Conservation (phyloP, 2,113 vertebrate genomes). For the Ictalurus furcatus region DNA sequence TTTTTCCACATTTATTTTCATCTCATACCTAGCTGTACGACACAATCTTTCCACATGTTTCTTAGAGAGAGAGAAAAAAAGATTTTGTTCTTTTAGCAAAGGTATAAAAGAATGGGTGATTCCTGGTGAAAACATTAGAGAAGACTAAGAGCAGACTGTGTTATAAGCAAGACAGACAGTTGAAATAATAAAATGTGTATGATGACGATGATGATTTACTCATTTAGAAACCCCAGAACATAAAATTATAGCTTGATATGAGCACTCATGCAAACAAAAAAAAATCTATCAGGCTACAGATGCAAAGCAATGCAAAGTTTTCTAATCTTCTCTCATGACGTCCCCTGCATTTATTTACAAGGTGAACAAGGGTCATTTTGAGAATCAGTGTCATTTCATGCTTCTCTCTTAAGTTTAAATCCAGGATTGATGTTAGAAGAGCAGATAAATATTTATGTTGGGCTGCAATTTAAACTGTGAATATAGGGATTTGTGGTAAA, state of each 20-base stretch:
- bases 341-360: background rate
- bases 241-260: background rate
- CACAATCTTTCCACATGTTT: background rate
- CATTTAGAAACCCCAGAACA: background rate
- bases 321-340: background rate
- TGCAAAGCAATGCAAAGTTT: background rate
- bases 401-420: background rate
- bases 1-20: background rate
- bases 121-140: background rate
- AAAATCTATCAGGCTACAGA: background rate
- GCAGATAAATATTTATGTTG: background rate
- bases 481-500: background rate
- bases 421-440: background rate
- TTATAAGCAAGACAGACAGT: background rate
- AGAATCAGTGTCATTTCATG: background rate
- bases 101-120: no score
- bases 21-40: background rate
- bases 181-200: background rate
- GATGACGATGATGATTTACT: background rate
- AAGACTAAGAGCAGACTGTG: background rate
- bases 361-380: background rate
- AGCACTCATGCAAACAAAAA: background rate
- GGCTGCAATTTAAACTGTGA: background rate
- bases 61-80: no score
- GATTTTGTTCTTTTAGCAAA: background rate